These are phyloP conservation scores for Daboia siamensis DNA, from an alignment of 2,113 vertebrate genomes.

Conservation along the genomic window DNA sequence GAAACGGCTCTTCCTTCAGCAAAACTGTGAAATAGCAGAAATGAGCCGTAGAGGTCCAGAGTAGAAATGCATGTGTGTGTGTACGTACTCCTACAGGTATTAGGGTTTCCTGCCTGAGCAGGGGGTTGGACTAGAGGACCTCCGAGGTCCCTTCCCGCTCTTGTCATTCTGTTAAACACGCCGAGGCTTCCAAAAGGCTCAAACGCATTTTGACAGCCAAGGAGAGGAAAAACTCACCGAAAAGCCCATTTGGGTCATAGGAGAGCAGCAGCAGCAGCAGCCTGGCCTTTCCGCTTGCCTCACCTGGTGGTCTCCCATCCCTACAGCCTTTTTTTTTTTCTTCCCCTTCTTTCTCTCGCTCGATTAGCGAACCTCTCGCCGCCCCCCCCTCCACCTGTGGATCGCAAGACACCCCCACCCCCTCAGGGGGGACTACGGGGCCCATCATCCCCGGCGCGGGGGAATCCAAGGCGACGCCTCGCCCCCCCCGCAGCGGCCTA, in stretches of 20 bases:
- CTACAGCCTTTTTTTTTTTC: neutral
- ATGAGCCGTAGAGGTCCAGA: neutral
- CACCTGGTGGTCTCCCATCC: neutral
- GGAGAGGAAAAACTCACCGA: neutral
- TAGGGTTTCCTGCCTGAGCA: neutral
- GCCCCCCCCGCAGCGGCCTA: neutral
- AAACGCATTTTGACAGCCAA: neutral
- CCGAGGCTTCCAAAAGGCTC: neutral
- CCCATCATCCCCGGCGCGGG: neutral
- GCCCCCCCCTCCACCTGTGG: neutral
- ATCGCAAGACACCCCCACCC: neutral
- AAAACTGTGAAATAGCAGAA: neutral
- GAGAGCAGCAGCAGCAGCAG: neutral
- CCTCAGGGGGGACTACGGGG: neutral
- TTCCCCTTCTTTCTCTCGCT: too few relatives aligned
- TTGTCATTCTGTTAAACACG: neutral
- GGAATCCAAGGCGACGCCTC: neutral
- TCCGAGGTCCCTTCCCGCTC: neutral
- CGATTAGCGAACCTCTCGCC: too few relatives aligned
- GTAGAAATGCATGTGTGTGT: fast-evolving
- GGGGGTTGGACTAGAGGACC: neutral
- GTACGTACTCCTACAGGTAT: too few relatives aligned
- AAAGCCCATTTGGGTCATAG: neutral
- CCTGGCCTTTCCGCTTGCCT: neutral
- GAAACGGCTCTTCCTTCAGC: neutral